Base-by-base conservation (phyloP, 2,888 invertebrate species). In the Philopedon plagiatum region DNA sequence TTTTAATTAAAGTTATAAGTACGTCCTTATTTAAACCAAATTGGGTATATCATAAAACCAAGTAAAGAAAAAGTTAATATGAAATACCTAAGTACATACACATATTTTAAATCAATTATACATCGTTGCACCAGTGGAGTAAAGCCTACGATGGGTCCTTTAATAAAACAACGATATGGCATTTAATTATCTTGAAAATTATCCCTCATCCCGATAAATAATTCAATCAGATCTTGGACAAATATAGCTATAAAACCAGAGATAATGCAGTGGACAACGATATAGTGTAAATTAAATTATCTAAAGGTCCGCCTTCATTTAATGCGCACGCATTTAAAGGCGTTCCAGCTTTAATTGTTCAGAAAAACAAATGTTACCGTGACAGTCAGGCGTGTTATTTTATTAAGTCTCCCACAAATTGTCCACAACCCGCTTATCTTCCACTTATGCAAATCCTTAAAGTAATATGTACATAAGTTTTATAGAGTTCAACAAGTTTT, bases 391-490 rank as follows among this genome's bases (percentile, higher is more conserved):
- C 66, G 61, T 62, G 71, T 66, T 71, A 71, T 71, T 71, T 66
- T 71, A 66, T 61, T 66, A 71, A 71, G 66, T 66, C 71, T 71
- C 62, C 71, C 44, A 62, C 69, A 65, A 73, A 73, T 73, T 73
- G 73, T 69, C 63, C 68, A 79, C 78, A 81, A 82, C 83, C 81
- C 80, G 82, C 83, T 83, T 82, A 81, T 83, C 81, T 82, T 79
- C 79, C 80, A 79, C 78, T 79, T 78, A 80, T 79, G 77, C 78
- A 80, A 65, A 78, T 80, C 81, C 80, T 83, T 82, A 83, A 80
- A 79, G 81, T 82, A 82, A 83, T 83, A 26, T n/a, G 7, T 39
- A 81, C 81, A 80, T 78, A 72, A 76, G 76, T 80, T 78, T 82
- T 83, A 81, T 77, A 76, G 78, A 71, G 71, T 76, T 80, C 80